Base-by-base conservation (phyloP, 2,888 invertebrate species). In the Plebejus anna region DNA sequence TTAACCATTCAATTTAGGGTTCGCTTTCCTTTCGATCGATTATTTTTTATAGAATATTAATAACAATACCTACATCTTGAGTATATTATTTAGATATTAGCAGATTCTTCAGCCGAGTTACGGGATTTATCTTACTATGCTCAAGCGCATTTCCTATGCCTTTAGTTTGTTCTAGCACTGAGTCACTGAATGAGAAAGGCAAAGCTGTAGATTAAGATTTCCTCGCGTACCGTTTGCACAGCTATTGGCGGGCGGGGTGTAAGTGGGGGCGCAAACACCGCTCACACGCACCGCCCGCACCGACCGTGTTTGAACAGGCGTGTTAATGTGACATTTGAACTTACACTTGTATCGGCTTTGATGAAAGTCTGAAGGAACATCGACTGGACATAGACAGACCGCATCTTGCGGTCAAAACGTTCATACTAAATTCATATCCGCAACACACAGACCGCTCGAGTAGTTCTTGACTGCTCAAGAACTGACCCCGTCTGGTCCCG, bases 191-290 rank as follows among this genome's bases (percentile, higher is more conserved):
- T 76, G 75, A 71, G 75, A 77, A 79, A 81, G 78, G 80, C 78
- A 79, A 79, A 79, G 78, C 77, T 77, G 79, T 80, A 82, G 82
- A 91, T 91, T 90, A 92, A 89, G 89, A 89, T 88, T 90, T 90
- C 90, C 89, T 89, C 91, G 88, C 88, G 89, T 78, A 83, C 85
- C 90, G 91, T 92, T 87, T 90, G 90, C 90, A 85, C 85, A 88
- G 85, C 86, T 86, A 84, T 92, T 92, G 85, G 86, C 87, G 87
- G 90, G 84, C 84, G 84, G 83, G 83, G 81, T 85, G 86, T 92
- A 93, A 93, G 89, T 92, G 89, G 87, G 87, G 88, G 85, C 84
- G 89, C 89, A 93, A 91, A 93, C 91, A 93, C 76, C 78, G 77
- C 36, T 82, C 89, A 89, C 90, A 90, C 90, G 89, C 89, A 90